phyloP scores from a whole-genome alignment of 2,113 vertebrate genomes.

The Vulpes ferrilata region DNA sequence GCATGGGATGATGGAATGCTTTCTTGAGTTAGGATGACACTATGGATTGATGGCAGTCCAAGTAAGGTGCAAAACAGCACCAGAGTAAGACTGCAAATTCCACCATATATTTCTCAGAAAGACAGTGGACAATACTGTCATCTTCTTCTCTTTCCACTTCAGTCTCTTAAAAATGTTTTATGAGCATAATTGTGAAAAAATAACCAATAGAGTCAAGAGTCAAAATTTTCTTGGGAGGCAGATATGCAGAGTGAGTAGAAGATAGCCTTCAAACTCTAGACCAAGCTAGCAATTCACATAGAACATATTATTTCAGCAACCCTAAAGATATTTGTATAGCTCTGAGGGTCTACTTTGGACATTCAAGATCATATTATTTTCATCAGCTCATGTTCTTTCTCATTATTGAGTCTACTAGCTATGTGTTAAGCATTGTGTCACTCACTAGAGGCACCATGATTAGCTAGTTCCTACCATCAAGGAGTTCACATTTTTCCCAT shows the following conservation, averaged over 20 bases:
- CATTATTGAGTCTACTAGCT: neutral
- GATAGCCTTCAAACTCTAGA: neutral
- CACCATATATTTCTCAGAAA: conserved; percentile 23
- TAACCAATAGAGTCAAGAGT: neutral
- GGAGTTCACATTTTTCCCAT: neutral
- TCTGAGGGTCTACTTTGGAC: neutral
- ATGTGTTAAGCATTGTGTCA: neutral
- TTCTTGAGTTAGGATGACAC: conserved; percentile 45
- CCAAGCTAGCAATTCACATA: neutral
- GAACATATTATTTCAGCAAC: neutral
- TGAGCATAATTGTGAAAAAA: conserved; percentile 1
- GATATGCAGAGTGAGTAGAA: neutral
- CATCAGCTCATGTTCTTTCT: neutral
- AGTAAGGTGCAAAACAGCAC: neutral
- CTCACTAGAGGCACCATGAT: neutral
- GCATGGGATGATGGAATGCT: conserved; percentile 59
- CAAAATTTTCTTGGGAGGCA: neutral
- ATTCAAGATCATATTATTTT: conserved; percentile 13
- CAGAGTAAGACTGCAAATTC: neutral
- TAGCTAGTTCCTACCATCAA: neutral
- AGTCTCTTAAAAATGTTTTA: conserved; percentile 15
- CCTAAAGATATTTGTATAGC: conserved; percentile 4
- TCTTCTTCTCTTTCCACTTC: neutral
- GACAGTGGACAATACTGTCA: neutral
- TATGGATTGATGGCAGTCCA: conserved; percentile 31